Base-by-base conservation (phyloP, 2,113 vertebrate species). In the Callopanchax toddi region DNA sequence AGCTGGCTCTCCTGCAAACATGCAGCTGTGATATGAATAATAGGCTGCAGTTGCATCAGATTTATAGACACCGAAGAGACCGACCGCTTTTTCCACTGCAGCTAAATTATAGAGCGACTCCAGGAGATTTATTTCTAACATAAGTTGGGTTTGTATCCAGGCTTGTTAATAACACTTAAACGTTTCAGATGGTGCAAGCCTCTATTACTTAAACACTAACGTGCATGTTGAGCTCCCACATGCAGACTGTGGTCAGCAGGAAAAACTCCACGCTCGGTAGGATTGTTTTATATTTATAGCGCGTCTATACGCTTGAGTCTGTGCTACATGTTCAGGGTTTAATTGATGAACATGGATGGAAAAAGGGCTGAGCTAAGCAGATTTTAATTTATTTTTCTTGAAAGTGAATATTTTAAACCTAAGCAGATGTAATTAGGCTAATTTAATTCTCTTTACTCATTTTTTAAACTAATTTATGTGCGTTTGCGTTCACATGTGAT, bases 21-120 rank as follows among this genome's bases (percentile, higher is more conserved):
- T 64, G 62, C 57, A 48, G 22, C 25, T 64, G 11, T 17, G 36
- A 65, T 52, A 55, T 44, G 26, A 67, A 60, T 65, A 11, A 18
- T 12, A 36, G 51, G 43, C 10, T 53, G 36, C 29, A n/a, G 55
- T 68, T 54, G 32, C 65, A 55, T 69, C 52, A 64, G 57, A 62
- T 61, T 67, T 62, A 76, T 76, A 32, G 76, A 74, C 36, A 21
- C 53, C 10, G 54, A 18, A 42, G 60, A 46, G 6, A 51, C 52
- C 55, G 12, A 34, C 64, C 51, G 37, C 42, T 53, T 62, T 78
- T 83, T 77, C 60, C 76, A 83, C 59, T 11, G 3, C 44, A 50
- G 53, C 67, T 79, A 68, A 89, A 87, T 85, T 85, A 83, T 51
- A 82, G 82, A 78, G 61, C 45, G 23, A 37, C 56, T 76, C 56